Evolutionary conservation across 2,797 vertebrate species (phyloP).

Genomic region (Pteronotus mesoamericanus): DNA sequence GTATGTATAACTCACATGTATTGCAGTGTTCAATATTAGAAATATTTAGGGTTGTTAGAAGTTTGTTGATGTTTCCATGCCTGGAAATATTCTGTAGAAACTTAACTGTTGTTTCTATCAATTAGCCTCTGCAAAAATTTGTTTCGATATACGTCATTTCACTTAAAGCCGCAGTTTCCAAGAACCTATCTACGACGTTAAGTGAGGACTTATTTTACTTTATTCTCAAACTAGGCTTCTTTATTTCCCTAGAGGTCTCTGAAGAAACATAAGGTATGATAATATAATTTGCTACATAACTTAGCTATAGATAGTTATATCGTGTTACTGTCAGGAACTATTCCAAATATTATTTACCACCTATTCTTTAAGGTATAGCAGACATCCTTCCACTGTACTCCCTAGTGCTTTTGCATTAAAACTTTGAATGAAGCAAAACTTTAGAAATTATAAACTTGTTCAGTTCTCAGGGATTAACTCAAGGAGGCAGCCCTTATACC

Average conservation of each 20-base stretch:
- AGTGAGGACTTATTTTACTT: neutral
- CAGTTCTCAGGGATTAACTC: conserved; percentile 20
- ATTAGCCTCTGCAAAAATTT: neutral
- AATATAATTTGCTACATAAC: neutral
- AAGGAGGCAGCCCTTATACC: conserved; percentile 35
- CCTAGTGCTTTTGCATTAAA: conserved; percentile 12
- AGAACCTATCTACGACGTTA: too few species aligned
- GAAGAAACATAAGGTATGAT: neutral
- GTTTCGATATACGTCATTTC: neutral
- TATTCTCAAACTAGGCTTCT: neutral
- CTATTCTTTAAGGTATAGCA: neutral
- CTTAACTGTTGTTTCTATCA: neutral
- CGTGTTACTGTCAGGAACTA: neutral
- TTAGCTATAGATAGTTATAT: neutral
- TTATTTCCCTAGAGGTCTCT: neutral
- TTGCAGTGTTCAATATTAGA: neutral
- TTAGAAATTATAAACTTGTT: conserved; percentile 28
- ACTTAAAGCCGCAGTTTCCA: neutral
- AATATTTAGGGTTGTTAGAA: neutral
- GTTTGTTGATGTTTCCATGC: neutral
- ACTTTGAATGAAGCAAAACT: neutral
- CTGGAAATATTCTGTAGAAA: neutral
- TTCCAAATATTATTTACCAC: neutral
- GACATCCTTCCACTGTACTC: neutral
- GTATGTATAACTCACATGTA: neutral